phyloP scores from a whole-genome alignment of 2,888 invertebrate species.

The Apotomis betuletana region DNA sequence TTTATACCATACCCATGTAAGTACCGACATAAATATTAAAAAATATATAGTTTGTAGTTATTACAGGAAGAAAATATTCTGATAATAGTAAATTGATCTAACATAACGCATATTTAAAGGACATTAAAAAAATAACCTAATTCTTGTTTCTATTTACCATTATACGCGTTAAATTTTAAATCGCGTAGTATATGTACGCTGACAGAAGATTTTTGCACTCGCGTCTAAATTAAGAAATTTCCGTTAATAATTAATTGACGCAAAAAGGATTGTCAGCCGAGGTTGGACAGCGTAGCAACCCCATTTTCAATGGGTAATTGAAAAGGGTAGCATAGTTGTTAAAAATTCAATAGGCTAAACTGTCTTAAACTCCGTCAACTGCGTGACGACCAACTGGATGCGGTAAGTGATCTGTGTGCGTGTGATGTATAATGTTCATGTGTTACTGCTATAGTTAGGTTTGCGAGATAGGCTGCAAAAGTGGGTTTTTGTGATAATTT shows the following conservation, averaged over 20 bases:
- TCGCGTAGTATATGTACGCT: neutral
- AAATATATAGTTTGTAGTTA: no score
- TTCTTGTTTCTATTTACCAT: no score
- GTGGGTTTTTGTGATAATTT: no score
- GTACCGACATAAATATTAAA: no score
- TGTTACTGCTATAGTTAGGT: neutral
- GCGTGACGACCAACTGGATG: constrained; percentile 55
- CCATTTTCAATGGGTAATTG: constrained; percentile 80
- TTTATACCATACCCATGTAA: no score
- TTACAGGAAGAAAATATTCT: no score
- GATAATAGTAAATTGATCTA: no score
- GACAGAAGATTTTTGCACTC: constrained; percentile 60
- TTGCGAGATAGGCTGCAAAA: neutral
- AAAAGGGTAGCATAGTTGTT: constrained; percentile 77
- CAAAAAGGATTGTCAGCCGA: constrained; percentile 81
- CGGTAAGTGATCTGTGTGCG: constrained; percentile 44
- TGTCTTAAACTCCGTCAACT: constrained; percentile 60
- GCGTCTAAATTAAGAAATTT: constrained; percentile 80
- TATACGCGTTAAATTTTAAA: neutral
- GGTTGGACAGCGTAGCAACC: constrained; percentile 77
- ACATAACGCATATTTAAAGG: no score
- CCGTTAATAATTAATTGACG: constrained; percentile 77
- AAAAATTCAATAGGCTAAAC: constrained; percentile 74
- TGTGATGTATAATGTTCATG: neutral
- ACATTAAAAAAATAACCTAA: no score